Evolutionary conservation across 1,140 invertebrate species (phyloP), one percentile per base, ranked within the genome.

Genomic region (Ostrea edulis): DNA sequence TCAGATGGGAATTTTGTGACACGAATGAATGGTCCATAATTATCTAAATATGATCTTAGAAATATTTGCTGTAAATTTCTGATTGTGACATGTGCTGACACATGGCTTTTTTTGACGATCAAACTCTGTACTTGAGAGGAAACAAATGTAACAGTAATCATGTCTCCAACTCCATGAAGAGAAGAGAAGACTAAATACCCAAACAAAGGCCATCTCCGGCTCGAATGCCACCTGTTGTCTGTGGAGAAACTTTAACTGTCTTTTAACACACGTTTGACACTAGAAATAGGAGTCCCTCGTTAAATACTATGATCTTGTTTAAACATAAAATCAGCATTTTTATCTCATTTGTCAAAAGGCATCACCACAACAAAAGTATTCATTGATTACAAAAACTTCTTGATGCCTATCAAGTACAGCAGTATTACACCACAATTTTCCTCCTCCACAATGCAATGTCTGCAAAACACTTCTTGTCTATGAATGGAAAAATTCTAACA

Each of bases 61-160:
- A 77, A 77, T 29, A 29, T 77, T 77, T 25, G 25, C 68, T 77
- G 68, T 77, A 12, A 29, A 35, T 29, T 77, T 29, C 7, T 29
- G 68, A 77, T 77, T 77, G 8, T 77, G 68, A 77, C 68, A 77
- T 77, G 68, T 25, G 58, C 58, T 35, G 68, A 77, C 68, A 77
- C 22, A 35, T 29, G 22, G 68, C 25, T 14, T 35, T 25, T 35
- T 17, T 17, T 14, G 29, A 25, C 12, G 22, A 35, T 77, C 25
- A 29, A 12, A 7, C 22, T 77, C 12, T n/a, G 11, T 35, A 29
- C 14, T 25, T 11, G 68, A 77, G 29, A 77, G 25, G 14, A 77
- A 29, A 62, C 17, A 62, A n/a, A 11, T 25, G 9, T 77, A 35
- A 35, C 25, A 29, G 68, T 77, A 29, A 29, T 77, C 17, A 25